phyloP scores from a whole-genome alignment of 2,797 vertebrate genomes.

The Pseudocheirus occidentalis region DNA sequence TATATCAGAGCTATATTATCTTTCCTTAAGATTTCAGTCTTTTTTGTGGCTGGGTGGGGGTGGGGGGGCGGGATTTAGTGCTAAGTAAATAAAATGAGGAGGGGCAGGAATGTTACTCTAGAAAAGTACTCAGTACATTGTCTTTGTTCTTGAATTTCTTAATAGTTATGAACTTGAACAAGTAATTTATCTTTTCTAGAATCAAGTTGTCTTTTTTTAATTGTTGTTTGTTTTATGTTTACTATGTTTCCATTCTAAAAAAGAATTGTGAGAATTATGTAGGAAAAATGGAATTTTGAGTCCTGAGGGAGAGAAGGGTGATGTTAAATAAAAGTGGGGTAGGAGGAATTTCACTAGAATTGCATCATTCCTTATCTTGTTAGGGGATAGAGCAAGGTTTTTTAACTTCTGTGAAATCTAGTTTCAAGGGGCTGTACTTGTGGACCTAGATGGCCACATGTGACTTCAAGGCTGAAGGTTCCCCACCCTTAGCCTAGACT shows the following conservation, averaged over 20 bases:
- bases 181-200: background rate
- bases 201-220: background rate
- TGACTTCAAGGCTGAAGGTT: too few species aligned
- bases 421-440: too few species aligned
- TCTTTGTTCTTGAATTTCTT: background rate
- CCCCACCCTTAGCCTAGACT: background rate
- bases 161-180: background rate
- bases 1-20: fast-evolving
- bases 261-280: background rate
- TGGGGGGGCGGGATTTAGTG: too few species aligned
- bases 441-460: too few species aligned
- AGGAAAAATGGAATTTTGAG: background rate
- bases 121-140: background rate
- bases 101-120: background rate
- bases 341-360: background rate
- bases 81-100: background rate
- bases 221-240: background rate
- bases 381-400: background rate
- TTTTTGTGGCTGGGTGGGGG: too few species aligned
- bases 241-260: background rate
- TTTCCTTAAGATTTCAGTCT: background rate
- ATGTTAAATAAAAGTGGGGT: background rate
- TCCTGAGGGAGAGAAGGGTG: background rate
- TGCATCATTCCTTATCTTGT: background rate
- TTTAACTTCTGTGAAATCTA: background rate